Base-by-base conservation (phyloP, 30 jellyfish, hydroid and myxozoan species). In the Turritopsis rubra region DNA sequence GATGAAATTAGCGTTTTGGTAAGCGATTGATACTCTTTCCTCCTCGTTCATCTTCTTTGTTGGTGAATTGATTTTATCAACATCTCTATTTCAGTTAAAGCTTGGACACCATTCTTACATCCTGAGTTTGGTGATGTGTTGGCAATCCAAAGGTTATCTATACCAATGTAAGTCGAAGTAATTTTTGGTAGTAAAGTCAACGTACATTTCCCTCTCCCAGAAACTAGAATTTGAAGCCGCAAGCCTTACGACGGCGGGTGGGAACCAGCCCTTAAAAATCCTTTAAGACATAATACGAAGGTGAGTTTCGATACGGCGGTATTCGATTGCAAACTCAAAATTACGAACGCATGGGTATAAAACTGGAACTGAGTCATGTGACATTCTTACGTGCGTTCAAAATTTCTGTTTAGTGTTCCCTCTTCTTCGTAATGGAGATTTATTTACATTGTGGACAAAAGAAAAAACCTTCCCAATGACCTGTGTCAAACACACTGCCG, bases 401-500 rank as follows among this genome's bases (percentile, higher is more conserved):
- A n/a, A 41, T 13, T 41, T 41, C 60, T 41, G 60, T 41, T 41
- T 68, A 68, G 77, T 68, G 9, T 27, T 68, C 77, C 77, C 77
- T 7, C 30, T n/a, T 22, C 31, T 68, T 19, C 77, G 31, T 68
- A 27, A 27, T 1, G 77, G 77, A 7, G 77, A 68, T 68, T 68
- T 68, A 22, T 68, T n/a, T 27, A 68, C 28, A 27, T 0, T 68
- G 30, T 68, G 77, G 77, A 68, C 28, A 22, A 68, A 19, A 68
- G 77, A 68, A 22, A 68, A 68, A 27, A 68, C 30, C 16, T 68
- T 68, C 19, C 30, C 77, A 0, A 9, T 68, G 21, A 68, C 28
- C 16, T 68, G 77, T 68, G 77, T 68, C 31, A n/a, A 23, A n/a
- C 77, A 68, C 19, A 27, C 77, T 68, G 77, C 31, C 30, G 77